phyloP scores from a whole-genome alignment of 2,888 invertebrate genomes.

The Buathra laborator region DNA sequence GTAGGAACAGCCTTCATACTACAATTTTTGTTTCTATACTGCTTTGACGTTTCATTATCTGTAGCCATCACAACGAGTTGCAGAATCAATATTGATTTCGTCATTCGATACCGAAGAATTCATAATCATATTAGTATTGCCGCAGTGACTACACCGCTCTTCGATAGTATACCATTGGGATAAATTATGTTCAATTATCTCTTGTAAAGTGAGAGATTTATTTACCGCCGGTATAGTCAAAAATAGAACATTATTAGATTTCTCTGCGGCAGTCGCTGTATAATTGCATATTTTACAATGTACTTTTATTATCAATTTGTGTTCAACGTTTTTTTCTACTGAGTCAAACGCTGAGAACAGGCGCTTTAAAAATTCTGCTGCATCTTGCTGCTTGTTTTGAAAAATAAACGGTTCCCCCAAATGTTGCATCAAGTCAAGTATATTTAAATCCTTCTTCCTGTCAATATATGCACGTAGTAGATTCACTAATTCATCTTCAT shows the following conservation, averaged over 20 bases:
- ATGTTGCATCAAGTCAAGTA: neutral
- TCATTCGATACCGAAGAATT: neutral
- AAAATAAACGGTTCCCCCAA: conserved; percentile 12
- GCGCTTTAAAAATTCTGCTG: conserved; percentile 36
- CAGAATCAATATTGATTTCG: conserved; percentile 13
- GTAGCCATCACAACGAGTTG: conserved; percentile 18
- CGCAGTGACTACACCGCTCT: conserved; percentile 22
- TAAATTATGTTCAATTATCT: conserved; percentile 33
- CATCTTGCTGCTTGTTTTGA: conserved; percentile 37
- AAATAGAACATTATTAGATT: conserved; percentile 21
- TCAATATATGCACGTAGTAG: neutral
- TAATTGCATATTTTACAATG: conserved; percentile 16
- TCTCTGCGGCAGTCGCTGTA: neutral
- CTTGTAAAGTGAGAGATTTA: conserved; percentile 27
- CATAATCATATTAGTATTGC: neutral
- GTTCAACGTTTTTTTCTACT: conserved; percentile 27
- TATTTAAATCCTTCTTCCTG: conserved; percentile 5
- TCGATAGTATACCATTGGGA: conserved; percentile 26
- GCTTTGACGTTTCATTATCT: neutral
- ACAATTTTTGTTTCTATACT: conserved; percentile 18
- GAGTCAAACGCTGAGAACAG: conserved; percentile 6
- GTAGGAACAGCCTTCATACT: conserved; percentile 43
- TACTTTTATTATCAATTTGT: conserved; percentile 15
- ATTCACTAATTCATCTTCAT: neutral
- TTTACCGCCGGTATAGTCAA: conserved; percentile 1